phyloP scores from a whole-genome alignment of 2,888 invertebrate genomes.

The Drosophila demipolita region DNA sequence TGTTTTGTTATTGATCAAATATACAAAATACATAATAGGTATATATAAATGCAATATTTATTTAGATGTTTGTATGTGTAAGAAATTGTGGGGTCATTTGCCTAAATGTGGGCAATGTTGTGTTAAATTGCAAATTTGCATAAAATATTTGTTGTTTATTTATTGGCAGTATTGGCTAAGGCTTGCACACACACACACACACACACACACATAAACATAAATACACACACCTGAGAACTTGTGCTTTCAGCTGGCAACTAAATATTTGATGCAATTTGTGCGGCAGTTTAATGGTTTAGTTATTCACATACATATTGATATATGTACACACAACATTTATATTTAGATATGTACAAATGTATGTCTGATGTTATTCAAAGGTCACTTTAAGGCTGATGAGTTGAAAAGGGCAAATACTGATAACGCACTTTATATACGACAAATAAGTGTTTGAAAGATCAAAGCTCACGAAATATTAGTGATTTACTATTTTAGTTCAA shows the following conservation, averaged over 20 bases:
- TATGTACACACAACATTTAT: slow-evolving; percentile 6
- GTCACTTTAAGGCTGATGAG: slow-evolving; percentile 8
- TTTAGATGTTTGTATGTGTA: slow-evolving; percentile 16
- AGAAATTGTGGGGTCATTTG: slow-evolving; percentile 33
- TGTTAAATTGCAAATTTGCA: slow-evolving; percentile 80
- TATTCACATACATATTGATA: slow-evolving; percentile 38
- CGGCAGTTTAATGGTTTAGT: slow-evolving; percentile 72
- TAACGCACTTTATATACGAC: background rate
- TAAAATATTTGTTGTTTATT: slow-evolving; percentile 77
- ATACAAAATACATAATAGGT: slow-evolving; percentile 18
- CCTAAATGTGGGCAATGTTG: slow-evolving; percentile 61
- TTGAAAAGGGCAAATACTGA: slow-evolving; percentile 11
- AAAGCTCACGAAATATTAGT: slow-evolving; percentile 20
- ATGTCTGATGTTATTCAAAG: slow-evolving; percentile 4
- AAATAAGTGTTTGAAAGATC: background rate
- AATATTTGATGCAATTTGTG: slow-evolving; percentile 77
- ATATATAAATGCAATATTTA: slow-evolving; percentile 16
- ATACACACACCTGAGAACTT: slow-evolving; percentile 36
- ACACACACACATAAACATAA: slow-evolving; percentile 14
- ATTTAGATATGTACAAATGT: background rate
- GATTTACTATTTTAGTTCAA: slow-evolving; percentile 3
- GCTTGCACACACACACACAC: slow-evolving; percentile 12
- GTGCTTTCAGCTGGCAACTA: slow-evolving; percentile 56
- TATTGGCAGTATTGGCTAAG: slow-evolving; percentile 56
- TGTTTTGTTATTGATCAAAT: slow-evolving; percentile 56